These are phyloP conservation scores for Torymus tubicola DNA, from an alignment of 2,888 invertebrate genomes.

Conservation along the genomic window DNA sequence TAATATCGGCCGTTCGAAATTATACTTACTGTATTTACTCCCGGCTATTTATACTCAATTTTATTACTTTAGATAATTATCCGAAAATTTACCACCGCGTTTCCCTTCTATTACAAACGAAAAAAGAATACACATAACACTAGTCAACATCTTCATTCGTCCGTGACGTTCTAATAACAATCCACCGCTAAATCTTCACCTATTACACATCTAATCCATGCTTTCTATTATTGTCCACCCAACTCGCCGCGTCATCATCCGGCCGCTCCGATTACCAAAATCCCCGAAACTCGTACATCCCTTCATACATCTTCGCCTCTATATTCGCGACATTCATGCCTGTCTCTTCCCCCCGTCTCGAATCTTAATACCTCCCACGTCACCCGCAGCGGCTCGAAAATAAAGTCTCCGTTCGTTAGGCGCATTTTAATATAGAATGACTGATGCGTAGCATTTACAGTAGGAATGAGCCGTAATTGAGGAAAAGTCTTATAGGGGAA, in stretches of 20 bases:
- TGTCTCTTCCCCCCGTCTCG: too few species aligned
- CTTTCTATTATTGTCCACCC: constrained; percentile 20
- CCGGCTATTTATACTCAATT: too few species aligned
- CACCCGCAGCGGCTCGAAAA: constrained; percentile 30
- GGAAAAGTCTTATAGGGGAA: constrained; percentile 30
- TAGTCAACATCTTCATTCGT: too few species aligned
- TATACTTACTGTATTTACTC: too few species aligned
- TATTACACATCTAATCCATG: constrained; percentile 2
- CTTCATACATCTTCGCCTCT: constrained; percentile 14
- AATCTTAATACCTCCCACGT: constrained; percentile 29
- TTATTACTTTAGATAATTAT: too few species aligned
- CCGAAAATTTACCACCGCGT: too few species aligned
- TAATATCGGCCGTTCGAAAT: too few species aligned
- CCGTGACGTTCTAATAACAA: constrained; percentile 8
- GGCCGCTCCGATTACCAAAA: constrained; percentile 35
- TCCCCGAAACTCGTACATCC: constrained; percentile 13
- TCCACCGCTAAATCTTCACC: background rate
- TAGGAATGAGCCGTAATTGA: constrained; percentile 52
- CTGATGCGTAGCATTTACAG: constrained; percentile 52
- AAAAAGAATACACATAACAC: too few species aligned
- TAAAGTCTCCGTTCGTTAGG: constrained; percentile 37
- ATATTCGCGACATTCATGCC: too few species aligned
- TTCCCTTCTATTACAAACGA: too few species aligned
- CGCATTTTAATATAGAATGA: constrained; percentile 58
- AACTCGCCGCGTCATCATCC: constrained; percentile 8